Percentiles rank a stretch among this genome's conserved stretches.
Evolutionary conservation across 2,797 vertebrate species (phyloP).

Genomic region (Siniperca obscura): DNA sequence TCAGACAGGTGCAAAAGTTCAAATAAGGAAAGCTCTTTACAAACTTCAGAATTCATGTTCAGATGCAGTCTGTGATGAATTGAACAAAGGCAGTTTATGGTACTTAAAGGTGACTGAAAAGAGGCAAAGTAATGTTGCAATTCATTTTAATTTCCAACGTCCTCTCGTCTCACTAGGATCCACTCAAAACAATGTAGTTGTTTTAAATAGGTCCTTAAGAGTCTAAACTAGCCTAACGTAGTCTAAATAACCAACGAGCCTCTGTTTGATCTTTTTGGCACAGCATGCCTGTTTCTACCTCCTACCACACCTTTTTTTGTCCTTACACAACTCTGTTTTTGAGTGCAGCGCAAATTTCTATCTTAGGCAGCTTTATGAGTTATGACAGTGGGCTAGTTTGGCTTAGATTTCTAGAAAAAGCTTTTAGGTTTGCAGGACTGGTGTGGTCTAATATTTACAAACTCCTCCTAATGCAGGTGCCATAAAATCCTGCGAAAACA

Average conservation of each 20-base stretch:
- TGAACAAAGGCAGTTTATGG: background rate
- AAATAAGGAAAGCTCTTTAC: slow-evolving; percentile 52
- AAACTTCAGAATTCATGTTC: slow-evolving; percentile 17
- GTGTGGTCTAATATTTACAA: background rate
- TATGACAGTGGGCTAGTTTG: background rate
- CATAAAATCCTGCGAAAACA: background rate
- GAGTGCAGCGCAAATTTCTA: background rate
- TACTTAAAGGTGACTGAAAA: background rate
- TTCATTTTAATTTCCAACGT: background rate
- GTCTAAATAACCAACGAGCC: no score
- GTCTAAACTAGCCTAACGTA: background rate
- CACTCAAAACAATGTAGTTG: background rate
- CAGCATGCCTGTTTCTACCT: background rate
- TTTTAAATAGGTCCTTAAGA: background rate
- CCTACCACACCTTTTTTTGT: background rate
- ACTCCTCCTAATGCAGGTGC: background rate
- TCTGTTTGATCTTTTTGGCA: background rate
- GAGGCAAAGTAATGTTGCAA: background rate
- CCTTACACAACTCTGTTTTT: background rate
- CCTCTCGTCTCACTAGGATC: background rate
- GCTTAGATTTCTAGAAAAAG: background rate
- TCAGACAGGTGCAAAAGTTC: slow-evolving; percentile 73
- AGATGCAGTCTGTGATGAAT: slow-evolving; percentile 6
- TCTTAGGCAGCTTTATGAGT: background rate
- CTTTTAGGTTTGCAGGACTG: background rate